A percentile compares a stretch with the other conserved stretches of the same genome.
Evolutionary conservation across 2,113 vertebrate species (phyloP).

Genomic region (Psittacula cyanocephala): DNA sequence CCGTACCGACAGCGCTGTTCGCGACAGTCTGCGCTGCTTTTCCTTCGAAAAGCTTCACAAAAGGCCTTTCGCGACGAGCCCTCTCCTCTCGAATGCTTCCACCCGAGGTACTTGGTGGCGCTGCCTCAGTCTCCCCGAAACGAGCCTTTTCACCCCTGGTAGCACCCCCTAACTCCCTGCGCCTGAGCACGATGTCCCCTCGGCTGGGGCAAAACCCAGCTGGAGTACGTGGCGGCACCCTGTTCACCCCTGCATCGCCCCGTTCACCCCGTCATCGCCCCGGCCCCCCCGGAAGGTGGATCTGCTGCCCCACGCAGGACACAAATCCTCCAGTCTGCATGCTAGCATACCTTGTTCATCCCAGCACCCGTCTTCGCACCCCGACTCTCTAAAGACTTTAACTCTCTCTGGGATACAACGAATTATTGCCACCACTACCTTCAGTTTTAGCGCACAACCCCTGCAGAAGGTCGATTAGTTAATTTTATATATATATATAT

Average conservation of each 20-base stretch:
- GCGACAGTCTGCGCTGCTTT: not conserved
- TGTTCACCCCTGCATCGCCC: not conserved
- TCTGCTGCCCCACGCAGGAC: not conserved
- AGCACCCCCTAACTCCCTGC: not conserved
- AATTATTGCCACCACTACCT: not conserved
- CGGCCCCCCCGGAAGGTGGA: too few relatives aligned
- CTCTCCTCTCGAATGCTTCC: not conserved
- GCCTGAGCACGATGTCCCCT: not conserved
- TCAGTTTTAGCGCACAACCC: not conserved
- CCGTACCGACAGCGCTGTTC: accelerated
- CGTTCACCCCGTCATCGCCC: too few relatives aligned
- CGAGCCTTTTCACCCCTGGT: not conserved
- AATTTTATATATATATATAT: not conserved
- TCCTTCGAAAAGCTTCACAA: not conserved
- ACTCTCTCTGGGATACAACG: not conserved
- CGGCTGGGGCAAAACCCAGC: not conserved
- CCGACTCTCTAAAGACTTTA: accelerated
- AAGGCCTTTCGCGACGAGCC: accelerated
- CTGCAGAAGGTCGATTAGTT: not conserved
- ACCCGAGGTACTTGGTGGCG: not conserved
- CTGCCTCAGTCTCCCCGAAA: not conserved
- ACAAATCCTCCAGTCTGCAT: not conserved
- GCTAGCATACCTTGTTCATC: not conserved
- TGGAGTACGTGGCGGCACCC: not conserved
- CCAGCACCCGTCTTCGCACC: not conserved